Percentiles rank a stretch among this genome's conserved stretches.
phyloP scores from a whole-genome alignment of 2,888 invertebrate genomes.

The Rhopalosiphum nymphaeae region DNA sequence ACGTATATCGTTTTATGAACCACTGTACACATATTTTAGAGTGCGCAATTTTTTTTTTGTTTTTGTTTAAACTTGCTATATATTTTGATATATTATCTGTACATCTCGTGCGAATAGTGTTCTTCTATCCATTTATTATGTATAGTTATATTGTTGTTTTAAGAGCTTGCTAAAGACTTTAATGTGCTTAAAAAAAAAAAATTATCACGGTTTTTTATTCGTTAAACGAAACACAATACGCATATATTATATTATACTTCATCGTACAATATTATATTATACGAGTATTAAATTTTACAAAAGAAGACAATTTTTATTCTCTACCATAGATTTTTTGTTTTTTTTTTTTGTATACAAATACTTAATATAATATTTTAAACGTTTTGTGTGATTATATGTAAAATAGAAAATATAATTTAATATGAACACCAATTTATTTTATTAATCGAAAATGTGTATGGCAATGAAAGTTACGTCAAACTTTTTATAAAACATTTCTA shows the following conservation, averaged over 20 bases:
- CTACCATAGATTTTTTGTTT: background rate
- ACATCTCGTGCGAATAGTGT: background rate
- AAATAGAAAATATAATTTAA: background rate
- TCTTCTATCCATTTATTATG: background rate
- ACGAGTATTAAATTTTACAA: background rate
- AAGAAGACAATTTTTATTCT: conserved; percentile 4
- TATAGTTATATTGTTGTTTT: background rate
- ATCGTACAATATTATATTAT: background rate
- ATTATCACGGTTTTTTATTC: background rate
- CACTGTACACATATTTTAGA: background rate
- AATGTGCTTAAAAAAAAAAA: background rate
- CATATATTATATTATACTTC: background rate
- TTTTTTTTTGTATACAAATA: background rate
- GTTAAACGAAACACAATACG: background rate
- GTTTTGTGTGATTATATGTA: background rate
- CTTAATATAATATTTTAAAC: background rate
- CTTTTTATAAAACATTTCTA: background rate
- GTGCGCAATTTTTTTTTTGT: background rate
- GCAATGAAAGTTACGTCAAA: background rate
- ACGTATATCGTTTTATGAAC: background rate
- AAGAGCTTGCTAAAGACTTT: background rate
- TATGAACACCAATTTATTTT: background rate
- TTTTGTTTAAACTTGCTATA: background rate
- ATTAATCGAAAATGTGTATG: background rate
- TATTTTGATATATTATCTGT: background rate